Conservation (phyloP, 2,888 invertebrate species). For the Drosophila eohydei region DNA sequence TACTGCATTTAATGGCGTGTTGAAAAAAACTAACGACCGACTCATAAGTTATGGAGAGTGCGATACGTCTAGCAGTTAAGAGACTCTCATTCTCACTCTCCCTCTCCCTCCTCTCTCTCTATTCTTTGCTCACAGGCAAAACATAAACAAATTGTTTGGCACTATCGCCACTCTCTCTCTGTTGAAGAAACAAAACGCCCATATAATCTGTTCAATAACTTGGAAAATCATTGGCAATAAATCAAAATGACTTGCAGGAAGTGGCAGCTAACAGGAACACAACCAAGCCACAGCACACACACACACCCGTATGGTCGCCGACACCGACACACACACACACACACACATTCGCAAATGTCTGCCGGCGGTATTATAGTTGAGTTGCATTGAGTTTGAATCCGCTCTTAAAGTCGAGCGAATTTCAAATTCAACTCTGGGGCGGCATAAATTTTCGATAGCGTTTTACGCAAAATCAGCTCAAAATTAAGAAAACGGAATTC, state of each 20-base stretch:
- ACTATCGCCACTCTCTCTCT: slow-evolving; percentile 24
- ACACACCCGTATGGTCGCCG: neutral
- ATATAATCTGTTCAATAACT: slow-evolving; percentile 84
- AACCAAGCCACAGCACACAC: slow-evolving; percentile 20
- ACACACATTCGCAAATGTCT: slow-evolving; percentile 6
- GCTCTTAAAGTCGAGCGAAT: slow-evolving; percentile 59
- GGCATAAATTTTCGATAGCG: slow-evolving; percentile 71
- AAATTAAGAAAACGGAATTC: slow-evolving; percentile 41
- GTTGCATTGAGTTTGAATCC: slow-evolving; percentile 44
- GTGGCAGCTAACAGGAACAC: slow-evolving; percentile 53
- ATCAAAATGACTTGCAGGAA: slow-evolving; percentile 83
- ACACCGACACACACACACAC: slow-evolving; percentile 10
- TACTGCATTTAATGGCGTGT: slow-evolving; percentile 71
- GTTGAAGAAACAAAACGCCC: slow-evolving; percentile 70
- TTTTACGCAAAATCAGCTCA: slow-evolving; percentile 77
- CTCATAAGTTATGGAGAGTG: slow-evolving; percentile 53
- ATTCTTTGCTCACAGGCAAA: slow-evolving; percentile 14
- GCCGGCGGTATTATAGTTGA: slow-evolving; percentile 52
- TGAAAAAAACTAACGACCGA: slow-evolving; percentile 45
- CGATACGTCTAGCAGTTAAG: slow-evolving; percentile 26
- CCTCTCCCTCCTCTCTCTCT: neutral
- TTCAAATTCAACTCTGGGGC: slow-evolving; percentile 75
- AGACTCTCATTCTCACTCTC: slow-evolving; percentile 1
- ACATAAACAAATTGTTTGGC: slow-evolving; percentile 79
- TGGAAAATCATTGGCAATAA: slow-evolving; percentile 84